Conservation (phyloP, 23 tunicate genomes). For the Halocynthia aurantium region DNA sequence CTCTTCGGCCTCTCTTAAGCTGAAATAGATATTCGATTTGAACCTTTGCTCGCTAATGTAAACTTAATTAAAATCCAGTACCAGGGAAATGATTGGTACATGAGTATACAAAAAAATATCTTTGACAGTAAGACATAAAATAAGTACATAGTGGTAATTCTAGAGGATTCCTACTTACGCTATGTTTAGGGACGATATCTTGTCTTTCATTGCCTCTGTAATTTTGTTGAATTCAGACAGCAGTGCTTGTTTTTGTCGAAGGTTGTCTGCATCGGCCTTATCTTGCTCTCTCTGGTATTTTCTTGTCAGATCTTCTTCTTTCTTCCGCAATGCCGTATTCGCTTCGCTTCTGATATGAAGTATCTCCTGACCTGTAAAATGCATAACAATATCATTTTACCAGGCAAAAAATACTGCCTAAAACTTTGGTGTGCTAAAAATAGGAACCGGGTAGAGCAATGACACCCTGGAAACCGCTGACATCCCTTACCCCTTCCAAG, state of each 20-base stretch:
- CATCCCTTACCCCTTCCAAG: too few relatives aligned
- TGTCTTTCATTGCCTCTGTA: slow-evolving; percentile 67
- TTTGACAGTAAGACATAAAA: too few relatives aligned
- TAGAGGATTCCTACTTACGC: slow-evolving; percentile 44
- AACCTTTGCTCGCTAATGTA: too few relatives aligned
- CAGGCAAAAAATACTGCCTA: neutral
- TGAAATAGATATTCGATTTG: neutral
- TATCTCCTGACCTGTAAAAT: slow-evolving; percentile 61
- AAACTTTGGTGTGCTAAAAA: too few relatives aligned
- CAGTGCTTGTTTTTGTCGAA: slow-evolving; percentile 81
- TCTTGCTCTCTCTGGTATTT: slow-evolving; percentile 59
- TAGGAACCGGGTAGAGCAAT: too few relatives aligned
- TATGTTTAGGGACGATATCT: slow-evolving; percentile 58
- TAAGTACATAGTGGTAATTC: too few relatives aligned
- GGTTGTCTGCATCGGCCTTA: slow-evolving; percentile 75
- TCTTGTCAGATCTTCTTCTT: slow-evolving; percentile 74
- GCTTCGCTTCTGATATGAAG: slow-evolving; percentile 76
- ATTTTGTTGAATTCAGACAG: slow-evolving; percentile 87
- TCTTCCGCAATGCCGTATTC: slow-evolving; percentile 58
- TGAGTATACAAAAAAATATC: neutral
- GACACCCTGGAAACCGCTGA: too few relatives aligned
- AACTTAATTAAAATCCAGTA: neutral
- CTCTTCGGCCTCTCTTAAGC: slow-evolving; percentile 74
- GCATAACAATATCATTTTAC: neutral
- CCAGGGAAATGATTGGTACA: neutral